These are phyloP conservation scores for Empidonax traillii DNA, from an alignment of 2,113 vertebrate species.

Conservation along the genomic window DNA sequence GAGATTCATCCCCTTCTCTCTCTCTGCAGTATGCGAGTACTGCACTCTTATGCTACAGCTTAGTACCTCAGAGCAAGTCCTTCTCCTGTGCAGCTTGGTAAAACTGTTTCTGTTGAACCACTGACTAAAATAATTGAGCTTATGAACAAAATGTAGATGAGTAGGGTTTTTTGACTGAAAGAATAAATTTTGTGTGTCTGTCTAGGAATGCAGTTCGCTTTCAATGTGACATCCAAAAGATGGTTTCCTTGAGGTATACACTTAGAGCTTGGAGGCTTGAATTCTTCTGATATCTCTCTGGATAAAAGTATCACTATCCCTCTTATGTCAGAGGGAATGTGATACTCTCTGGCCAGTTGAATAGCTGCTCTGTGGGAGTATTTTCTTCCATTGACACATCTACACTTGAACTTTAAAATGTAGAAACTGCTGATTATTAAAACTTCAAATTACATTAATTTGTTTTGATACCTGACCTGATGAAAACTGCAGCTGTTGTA, in stretches of 20 bases:
- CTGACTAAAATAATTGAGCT: background rate
- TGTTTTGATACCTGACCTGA: slow-evolving; percentile 30
- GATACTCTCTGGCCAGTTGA: background rate
- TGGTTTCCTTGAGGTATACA: background rate
- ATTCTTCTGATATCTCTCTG: background rate
- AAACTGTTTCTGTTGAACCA: background rate
- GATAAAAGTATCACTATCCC: background rate
- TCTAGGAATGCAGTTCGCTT: background rate
- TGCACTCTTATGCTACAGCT: background rate
- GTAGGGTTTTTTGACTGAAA: background rate
- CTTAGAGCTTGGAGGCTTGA: background rate
- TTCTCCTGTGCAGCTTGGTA: background rate
- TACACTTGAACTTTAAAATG: slow-evolving; percentile 6
- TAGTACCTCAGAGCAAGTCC: background rate
- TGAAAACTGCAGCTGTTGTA: slow-evolving; percentile 13
- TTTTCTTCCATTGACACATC: background rate
- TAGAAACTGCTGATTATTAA: slow-evolving; percentile 17
- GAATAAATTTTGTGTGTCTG: background rate
- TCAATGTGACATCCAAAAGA: background rate
- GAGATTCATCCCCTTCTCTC: background rate
- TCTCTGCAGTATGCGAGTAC: background rate
- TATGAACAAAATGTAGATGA: background rate
- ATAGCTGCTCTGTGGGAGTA: background rate
- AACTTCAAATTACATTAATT: background rate
- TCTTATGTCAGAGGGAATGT: background rate